phyloP scores from a whole-genome alignment of 2,888 invertebrate species.

The Toxonevra muliebris region DNA sequence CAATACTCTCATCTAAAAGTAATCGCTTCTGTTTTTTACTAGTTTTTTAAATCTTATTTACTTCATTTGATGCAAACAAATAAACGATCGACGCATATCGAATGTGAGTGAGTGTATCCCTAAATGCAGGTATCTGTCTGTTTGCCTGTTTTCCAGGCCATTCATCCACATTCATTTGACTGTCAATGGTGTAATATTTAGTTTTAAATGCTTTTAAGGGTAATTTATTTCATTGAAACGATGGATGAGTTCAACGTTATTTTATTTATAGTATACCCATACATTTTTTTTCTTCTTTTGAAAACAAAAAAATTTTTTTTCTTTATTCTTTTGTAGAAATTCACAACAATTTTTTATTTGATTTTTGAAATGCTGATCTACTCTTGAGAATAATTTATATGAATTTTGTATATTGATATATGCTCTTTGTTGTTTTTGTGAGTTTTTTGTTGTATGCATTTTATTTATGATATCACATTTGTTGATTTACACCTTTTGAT shows the following conservation, averaged over 20 bases:
- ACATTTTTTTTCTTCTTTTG: not conserved
- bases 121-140: too few relatives aligned
- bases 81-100: too few relatives aligned
- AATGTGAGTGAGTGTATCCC: too few relatives aligned
- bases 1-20: too few relatives aligned
- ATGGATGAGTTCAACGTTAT: not conserved
- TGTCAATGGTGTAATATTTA: not conserved
- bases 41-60: not conserved
- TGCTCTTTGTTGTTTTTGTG: not conserved
- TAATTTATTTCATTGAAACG: constrained; percentile 45
- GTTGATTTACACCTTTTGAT: constrained; percentile 55
- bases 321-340: not conserved
- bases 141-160: too few relatives aligned
- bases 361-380: not conserved
- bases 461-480: constrained; percentile 56
- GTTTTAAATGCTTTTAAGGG: constrained; percentile 22
- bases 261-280: too few relatives aligned
- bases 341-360: not conserved
- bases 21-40: too few relatives aligned
- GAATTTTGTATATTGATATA: too few relatives aligned
- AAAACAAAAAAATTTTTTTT: not conserved
- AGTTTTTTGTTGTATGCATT: constrained; percentile 49
- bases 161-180: too few relatives aligned
- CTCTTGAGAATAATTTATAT: too few relatives aligned
- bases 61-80: not conserved